These are phyloP conservation scores for Aspidiotus rigidus DNA, from an alignment of 2,888 invertebrate genomes.

Conservation along the genomic window DNA sequence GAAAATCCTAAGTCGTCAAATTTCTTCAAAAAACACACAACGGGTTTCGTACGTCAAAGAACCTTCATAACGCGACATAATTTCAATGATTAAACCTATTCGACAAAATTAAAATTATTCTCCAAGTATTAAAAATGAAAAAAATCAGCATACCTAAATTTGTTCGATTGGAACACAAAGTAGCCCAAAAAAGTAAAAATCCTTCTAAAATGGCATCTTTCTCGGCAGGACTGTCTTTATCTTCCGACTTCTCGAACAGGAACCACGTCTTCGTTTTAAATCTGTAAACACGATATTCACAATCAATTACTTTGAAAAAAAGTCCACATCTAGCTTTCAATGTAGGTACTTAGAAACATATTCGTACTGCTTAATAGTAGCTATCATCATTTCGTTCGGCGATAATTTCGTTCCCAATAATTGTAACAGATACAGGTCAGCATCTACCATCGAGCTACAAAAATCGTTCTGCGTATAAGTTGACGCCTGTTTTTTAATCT, in stretches of 20 bases:
- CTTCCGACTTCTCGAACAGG: neutral
- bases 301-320: too few relatives aligned
- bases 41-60: too few relatives aligned
- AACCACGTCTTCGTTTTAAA: slow-evolving; percentile 10
- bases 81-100: too few relatives aligned
- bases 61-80: too few relatives aligned
- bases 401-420: slow-evolving; percentile 81
- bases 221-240: neutral
- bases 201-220: slow-evolving; percentile 65
- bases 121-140: too few relatives aligned
- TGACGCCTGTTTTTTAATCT: slow-evolving; percentile 98
- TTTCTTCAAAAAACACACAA: too few relatives aligned
- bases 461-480: slow-evolving; percentile 97
- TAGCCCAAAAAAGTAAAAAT: slow-evolving; percentile 80
- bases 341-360: too few relatives aligned
- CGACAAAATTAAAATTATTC: too few relatives aligned
- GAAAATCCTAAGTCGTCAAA: too few relatives aligned
- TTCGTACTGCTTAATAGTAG: slow-evolving; percentile 71
- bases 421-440: slow-evolving; percentile 90
- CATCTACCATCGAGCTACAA: slow-evolving; percentile 97
- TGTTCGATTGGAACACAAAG: slow-evolving; percentile 75
- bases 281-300: neutral
- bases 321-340: too few relatives aligned
- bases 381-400: slow-evolving; percentile 73
- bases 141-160: slow-evolving; percentile 54